These are phyloP conservation scores for Vireo altiloquus DNA, from an alignment of 2,113 vertebrate species.

Conservation along the genomic window DNA sequence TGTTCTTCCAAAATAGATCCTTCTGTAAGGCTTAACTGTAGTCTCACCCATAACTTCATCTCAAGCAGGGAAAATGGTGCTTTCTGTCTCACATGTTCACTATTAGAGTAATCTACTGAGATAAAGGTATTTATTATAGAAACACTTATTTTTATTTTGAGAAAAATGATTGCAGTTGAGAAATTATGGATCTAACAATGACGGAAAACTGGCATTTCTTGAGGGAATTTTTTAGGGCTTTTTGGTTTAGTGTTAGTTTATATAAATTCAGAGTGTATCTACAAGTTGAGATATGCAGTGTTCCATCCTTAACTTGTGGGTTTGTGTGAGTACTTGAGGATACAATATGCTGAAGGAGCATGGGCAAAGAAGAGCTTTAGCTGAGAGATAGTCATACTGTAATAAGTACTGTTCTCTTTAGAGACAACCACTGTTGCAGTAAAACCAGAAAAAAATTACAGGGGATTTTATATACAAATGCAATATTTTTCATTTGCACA, in stretches of 20 bases:
- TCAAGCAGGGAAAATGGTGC: neutral
- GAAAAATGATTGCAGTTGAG: neutral
- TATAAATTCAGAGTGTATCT: neutral
- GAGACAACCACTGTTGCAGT: neutral
- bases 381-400: neutral
- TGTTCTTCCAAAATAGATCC: neutral
- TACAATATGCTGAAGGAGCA: rapidly evolving
- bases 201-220: neutral
- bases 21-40: neutral
- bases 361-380: neutral
- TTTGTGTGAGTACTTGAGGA: neutral
- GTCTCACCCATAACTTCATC: neutral
- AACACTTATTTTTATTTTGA: neutral
- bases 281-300: neutral
- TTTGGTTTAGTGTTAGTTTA: neutral
- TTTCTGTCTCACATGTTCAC: neutral
- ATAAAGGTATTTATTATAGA: neutral
- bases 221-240: neutral
- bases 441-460: neutral
- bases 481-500: neutral
- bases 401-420: neutral
- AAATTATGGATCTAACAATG: neutral
- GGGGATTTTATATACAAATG: neutral
- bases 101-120: neutral
- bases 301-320: neutral